Evolutionary conservation across 2,113 vertebrate species (phyloP), one percentile per base, ranked within the genome.

Genomic region (Grus americana): DNA sequence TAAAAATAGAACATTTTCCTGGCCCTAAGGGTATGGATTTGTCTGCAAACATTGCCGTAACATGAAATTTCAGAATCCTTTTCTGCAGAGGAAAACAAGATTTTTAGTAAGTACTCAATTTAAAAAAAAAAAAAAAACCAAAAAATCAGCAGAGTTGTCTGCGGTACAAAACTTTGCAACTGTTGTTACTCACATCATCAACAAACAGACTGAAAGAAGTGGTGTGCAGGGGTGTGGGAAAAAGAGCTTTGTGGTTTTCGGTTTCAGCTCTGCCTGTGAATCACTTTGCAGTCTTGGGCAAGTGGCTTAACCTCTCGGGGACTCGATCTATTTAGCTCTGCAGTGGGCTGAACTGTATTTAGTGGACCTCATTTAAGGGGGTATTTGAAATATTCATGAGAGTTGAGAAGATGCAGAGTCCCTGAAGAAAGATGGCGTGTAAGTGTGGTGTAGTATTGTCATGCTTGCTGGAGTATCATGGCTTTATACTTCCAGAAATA

Each of bases 171-270:
- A 84, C 86, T 73, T 73, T 83, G 89, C 74, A 86, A 95, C 78
- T 88, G 62, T 95, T 95, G 86, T 96, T 95, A 68, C 59, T 96
- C 93, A 59, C 81, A 94, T 92, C 73, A 42, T 91, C 92, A 91
- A 92, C 93, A 96, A 96, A 88, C 74, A 97, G 71, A 10, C 81
- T 73, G 68, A 62, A 93, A 95, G 95, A 92, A 97, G 92, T 91
- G 95, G 94, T 97, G 91, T 95, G 95, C 94, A 96, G 94, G 96
- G 96, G 97, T 97, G 97, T 97, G 97, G 97, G 97, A 97, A 97
- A 91, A 92, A 96, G 91, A 95, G 47, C 91, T 93, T 68, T 95
- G 95, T 96, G 97, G 97, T 95, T 97, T 96, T 97, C 0, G 24
- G 84, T 95, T 94, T 95, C 94, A 95, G 55, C 92, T 92, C 87